These are phyloP conservation scores for Scomber colias DNA, from an alignment of 2,113 vertebrate species.

Conservation along the genomic window DNA sequence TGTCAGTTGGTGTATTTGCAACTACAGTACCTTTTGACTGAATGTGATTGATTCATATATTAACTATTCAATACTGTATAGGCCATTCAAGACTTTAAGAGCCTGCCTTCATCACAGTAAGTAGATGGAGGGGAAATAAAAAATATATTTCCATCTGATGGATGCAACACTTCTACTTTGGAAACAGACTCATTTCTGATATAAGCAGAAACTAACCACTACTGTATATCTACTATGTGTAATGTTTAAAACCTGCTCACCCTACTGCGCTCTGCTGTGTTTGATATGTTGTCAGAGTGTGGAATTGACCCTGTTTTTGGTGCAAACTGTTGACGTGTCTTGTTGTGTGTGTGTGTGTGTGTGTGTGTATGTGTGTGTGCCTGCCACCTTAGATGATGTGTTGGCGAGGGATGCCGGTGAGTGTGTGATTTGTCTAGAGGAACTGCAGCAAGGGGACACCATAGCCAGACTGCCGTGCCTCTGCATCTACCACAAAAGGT, in stretches of 20 bases:
- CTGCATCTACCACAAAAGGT: conserved; percentile 99
- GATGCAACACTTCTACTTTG: not conserved
- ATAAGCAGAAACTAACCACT: not conserved
- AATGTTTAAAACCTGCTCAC: conserved; percentile 31
- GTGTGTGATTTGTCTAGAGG: conserved; percentile 99
- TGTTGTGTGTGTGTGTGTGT: conserved; percentile 46
- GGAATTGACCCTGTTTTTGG: conserved; percentile 36
- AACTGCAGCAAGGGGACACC: conserved; percentile 98
- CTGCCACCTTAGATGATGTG: conserved; percentile 91
- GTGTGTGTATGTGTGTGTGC: conserved; percentile 50
- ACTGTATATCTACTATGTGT: conserved; percentile 6
- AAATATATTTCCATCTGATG: not conserved
- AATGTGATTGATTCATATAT: not conserved
- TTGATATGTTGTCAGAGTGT: conserved; percentile 38
- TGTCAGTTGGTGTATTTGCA: too few species aligned
- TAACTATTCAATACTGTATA: not conserved
- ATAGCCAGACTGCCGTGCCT: conserved; percentile 99
- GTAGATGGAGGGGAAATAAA: not conserved
- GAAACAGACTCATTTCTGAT: not conserved
- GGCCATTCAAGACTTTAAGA: not conserved
- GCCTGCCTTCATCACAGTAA: not conserved
- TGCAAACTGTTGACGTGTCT: conserved; percentile 49
- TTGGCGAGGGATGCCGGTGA: conserved; percentile 97
- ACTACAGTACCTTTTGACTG: not conserved
- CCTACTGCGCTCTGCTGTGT: conserved; percentile 29